phyloP scores from a whole-genome alignment of 2,888 invertebrate genomes.

The Perdita meconis region DNA sequence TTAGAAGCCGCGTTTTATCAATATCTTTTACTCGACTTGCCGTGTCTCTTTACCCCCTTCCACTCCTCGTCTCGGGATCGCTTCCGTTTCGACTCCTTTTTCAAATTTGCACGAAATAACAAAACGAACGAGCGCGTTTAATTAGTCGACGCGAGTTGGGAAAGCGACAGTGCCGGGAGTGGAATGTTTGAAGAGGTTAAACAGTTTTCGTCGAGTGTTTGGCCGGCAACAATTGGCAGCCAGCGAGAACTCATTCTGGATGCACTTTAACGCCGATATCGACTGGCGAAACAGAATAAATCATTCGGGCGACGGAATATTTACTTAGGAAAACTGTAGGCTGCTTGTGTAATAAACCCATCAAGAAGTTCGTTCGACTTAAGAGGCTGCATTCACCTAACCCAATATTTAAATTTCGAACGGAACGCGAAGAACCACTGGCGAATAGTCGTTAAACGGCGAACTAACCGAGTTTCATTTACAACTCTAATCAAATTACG shows the following conservation, averaged over 20 bases:
- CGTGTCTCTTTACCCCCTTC: no score
- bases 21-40: neutral
- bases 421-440: slow-evolving; percentile 1
- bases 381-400: slow-evolving; percentile 16
- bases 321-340: slow-evolving; percentile 40
- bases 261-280: slow-evolving; percentile 38
- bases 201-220: slow-evolving; percentile 24
- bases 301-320: slow-evolving; percentile 49
- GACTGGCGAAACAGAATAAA: slow-evolving; percentile 48
- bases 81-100: neutral
- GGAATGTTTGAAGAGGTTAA: slow-evolving; percentile 18
- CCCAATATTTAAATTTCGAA: slow-evolving; percentile 31
- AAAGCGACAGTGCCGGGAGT: neutral
- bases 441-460: slow-evolving; percentile 12
- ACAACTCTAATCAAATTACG: slow-evolving; percentile 16
- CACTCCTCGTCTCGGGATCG: neutral
- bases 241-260: slow-evolving; percentile 22
- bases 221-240: slow-evolving; percentile 23
- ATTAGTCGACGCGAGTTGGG: neutral
- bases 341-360: slow-evolving; percentile 45
- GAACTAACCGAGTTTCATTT: slow-evolving; percentile 18
- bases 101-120: neutral
- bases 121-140: neutral
- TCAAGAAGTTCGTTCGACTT: slow-evolving; percentile 44
- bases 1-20: neutral